Base-by-base conservation (phyloP, 2,797 vertebrate genomes). In the Sylvilagus floridanus region DNA sequence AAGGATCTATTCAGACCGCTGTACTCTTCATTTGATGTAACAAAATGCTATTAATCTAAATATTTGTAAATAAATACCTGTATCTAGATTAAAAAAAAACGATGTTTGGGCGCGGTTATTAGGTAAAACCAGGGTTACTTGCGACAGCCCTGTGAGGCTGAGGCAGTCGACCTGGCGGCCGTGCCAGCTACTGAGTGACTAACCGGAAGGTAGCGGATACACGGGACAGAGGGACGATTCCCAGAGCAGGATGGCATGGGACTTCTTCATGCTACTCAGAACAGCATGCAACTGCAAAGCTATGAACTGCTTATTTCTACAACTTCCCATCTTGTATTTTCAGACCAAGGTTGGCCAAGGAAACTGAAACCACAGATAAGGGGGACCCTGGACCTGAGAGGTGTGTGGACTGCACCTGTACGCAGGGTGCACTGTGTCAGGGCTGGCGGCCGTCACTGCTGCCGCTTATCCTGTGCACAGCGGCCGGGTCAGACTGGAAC, bases 61-160 rank as follows among this genome's bases (percentile, higher is more conserved):
- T 99, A 98, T 99, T 99, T 99, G 99, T 99, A 99, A 99, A 99
- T 99, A 99, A 99, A 99, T 99, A 99, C 98, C 98, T 99, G 99
- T 98, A 99, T 99, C 98, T 99, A 98, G 98, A 99, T 98, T 96
- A 98, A 97, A 93, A 35, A 35, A 35, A 35, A 35, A 35, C 35
- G 35, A 4, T 35, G 35, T 72, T 66, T 75, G 66, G 62, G 60
- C 47, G 62, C 32, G n/a, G 50, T 28, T 22, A 30, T 47, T 35
- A 63, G 30, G 73, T 19, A 30, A 24, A 76, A 47, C 6, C 35
- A 35, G 65, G 26, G 21, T 28, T 24, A 17, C 7, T 24, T 17
- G 30, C 21, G 30, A 35, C 37, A 78, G 37, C 12, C 0, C 60
- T 11, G 72, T 4, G 24, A 30, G 22, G 19, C 24, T 21, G 66